Evolutionary conservation across 2,113 vertebrate species (phyloP).

Genomic region (Apaloderma vittatum): DNA sequence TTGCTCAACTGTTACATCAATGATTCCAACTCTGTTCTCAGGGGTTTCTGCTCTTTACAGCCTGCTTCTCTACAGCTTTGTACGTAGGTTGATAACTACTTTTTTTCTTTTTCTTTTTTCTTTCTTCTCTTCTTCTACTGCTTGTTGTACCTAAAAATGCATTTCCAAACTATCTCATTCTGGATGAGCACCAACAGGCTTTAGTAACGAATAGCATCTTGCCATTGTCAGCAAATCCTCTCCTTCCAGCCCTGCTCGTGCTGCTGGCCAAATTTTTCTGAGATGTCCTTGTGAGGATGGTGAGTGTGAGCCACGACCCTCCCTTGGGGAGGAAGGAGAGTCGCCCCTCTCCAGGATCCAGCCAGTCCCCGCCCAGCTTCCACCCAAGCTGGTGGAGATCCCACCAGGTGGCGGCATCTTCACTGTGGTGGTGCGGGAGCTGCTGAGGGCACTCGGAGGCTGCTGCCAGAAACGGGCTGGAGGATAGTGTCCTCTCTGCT

Average conservation of each 20-base stretch:
- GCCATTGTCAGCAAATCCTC: not conserved
- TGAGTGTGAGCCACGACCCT: not conserved
- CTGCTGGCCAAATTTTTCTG: not conserved
- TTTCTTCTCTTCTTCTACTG: not conserved
- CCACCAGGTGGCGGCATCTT: constrained; percentile 72
- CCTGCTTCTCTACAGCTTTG: fast-evolving
- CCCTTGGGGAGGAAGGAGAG: not conserved
- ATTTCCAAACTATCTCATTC: not conserved
- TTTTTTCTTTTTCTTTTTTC: not conserved
- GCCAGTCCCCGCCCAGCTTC: not conserved
- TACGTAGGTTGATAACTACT: not conserved
- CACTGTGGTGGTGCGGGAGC: not conserved
- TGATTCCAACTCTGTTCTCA: not conserved
- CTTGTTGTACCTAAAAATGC: not conserved
- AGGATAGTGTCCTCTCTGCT: not conserved
- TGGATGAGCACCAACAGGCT: not conserved
- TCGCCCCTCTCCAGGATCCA: not conserved
- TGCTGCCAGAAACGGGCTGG: not conserved
- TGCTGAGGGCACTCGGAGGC: not conserved
- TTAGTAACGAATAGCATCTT: not conserved
- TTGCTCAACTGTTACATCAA: not conserved
- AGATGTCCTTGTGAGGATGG: fast-evolving
- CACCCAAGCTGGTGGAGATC: not conserved
- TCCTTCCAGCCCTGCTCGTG: not conserved
- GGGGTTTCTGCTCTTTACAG: not conserved